phyloP scores from a whole-genome alignment of 2,888 invertebrate species.

The Platerodrilus igneus region DNA sequence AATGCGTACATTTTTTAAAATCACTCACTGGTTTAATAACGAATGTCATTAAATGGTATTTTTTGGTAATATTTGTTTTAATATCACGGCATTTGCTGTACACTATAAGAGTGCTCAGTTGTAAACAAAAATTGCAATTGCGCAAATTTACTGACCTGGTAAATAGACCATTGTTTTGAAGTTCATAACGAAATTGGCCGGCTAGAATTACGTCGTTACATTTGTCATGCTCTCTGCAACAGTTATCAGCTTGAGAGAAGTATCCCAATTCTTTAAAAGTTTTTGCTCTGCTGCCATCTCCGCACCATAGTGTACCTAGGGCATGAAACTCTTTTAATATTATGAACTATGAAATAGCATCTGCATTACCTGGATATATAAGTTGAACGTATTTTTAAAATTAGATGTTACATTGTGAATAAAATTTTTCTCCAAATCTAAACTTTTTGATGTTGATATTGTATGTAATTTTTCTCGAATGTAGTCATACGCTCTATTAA shows the following conservation, averaged over 20 bases:
- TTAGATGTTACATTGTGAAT: conserved; percentile 50
- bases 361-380: conserved; percentile 55
- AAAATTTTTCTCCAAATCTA: conserved; percentile 59
- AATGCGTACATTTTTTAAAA: too few relatives aligned
- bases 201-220: conserved; percentile 59
- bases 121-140: neutral
- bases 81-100: too few relatives aligned
- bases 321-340: conserved; percentile 2
- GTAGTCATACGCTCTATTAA: too few relatives aligned
- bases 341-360: neutral
- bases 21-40: too few relatives aligned
- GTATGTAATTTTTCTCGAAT: too few relatives aligned
- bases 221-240: conserved; percentile 67
- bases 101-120: too few relatives aligned
- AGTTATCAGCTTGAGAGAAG: conserved; percentile 61
- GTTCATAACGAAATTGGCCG: conserved; percentile 54
- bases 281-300: conserved; percentile 60
- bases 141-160: conserved; percentile 54
- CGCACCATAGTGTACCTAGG: conserved; percentile 75
- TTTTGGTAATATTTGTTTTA: conserved; percentile 1
- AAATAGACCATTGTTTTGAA: conserved; percentile 62
- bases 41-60: too few relatives aligned
- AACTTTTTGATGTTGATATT: conserved; percentile 55
- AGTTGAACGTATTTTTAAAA: conserved; percentile 54
- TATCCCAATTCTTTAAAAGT: conserved; percentile 58